Evolutionary conservation across 2,113 vertebrate species (phyloP).

Genomic region (Phaethornis superciliosus): DNA sequence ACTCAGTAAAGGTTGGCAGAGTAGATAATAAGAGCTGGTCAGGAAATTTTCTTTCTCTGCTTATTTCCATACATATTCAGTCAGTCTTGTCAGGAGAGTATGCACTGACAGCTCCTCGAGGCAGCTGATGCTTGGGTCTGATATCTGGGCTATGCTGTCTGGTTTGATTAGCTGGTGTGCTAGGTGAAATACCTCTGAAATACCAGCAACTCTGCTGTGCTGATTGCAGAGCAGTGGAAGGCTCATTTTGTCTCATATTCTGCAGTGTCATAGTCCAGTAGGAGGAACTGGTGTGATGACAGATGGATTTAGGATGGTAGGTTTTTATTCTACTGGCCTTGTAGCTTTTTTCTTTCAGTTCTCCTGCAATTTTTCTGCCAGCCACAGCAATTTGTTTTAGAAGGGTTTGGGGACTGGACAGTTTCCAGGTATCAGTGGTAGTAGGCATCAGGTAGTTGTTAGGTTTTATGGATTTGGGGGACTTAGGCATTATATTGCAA

Average conservation of each 20-base stretch:
- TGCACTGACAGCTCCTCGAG: conserved; percentile 35
- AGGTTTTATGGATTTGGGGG: background rate
- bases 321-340: conserved; percentile 28
- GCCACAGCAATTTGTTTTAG: conserved; percentile 10
- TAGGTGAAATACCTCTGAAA: conserved; percentile 43
- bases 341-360: background rate
- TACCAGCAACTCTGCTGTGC: background rate
- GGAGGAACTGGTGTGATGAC: background rate
- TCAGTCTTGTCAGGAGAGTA: conserved; percentile 23
- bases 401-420: background rate
- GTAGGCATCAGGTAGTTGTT: background rate
- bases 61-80: conserved; percentile 28
- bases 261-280: background rate
- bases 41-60: conserved; percentile 23
- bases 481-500: background rate
- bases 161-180: conserved; percentile 50
- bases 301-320: conserved; percentile 24
- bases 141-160: conserved; percentile 44
- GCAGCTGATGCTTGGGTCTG: conserved; percentile 30
- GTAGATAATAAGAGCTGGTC: conserved; percentile 13
- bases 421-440: background rate
- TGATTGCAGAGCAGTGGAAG: conserved; percentile 10
- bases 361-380: conserved; percentile 27
- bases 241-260: conserved; percentile 34
- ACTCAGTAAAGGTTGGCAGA: background rate